Evolutionary conservation across 2,113 vertebrate genomes (phyloP), one percentile per base, ranked within the genome.

Genomic region (Chaetura pelagica): DNA sequence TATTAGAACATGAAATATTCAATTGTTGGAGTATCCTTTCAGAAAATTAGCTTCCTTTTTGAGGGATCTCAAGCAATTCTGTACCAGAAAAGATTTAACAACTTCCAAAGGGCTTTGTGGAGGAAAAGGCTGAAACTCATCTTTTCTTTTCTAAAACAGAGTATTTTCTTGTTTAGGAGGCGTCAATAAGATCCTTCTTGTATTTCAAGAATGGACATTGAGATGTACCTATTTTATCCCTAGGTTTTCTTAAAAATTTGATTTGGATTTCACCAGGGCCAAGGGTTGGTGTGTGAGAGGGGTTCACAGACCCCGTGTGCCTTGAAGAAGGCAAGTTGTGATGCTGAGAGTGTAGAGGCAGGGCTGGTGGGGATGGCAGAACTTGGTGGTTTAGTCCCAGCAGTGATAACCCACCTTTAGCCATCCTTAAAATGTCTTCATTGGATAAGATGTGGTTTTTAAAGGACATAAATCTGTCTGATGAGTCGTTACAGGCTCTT

Each of bases 1-100:
- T 75, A 78, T 93, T 49, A 76, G 74, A 87, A 46, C 23, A 89
- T 92, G 32, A 89, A 84, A 66, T 82, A 84, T 78, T 91, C 24
- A 52, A 2, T 76, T 75, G 18, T 63, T 87, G 38, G 52, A 88
- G 40, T 46, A 30, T 63, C 34, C 35, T 75, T 77, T 90, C 58
- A 57, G 77, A 81, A 92, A 87, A 72, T 7, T n/a, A 32, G 32
- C 40, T 87, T 84, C 14, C 8, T 79, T 94, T 81, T 54, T 74
- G 42, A 48, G 35, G 19, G 16, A 20, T 82, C 57, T 73, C 7
- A 42, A 55, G 29, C 10, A 75, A 11, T 67, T 15, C 35, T 73
- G 2, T 16, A 19, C 10, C 6, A 78, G 44, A 63, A 90, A 67
- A 32, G 2, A n/a, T 58, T 35, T 8, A 3, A 15, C 34, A 42